Percentiles rank a stretch among this genome's conserved stretches.
phyloP scores from a whole-genome alignment of 2,888 invertebrate species.

The Cryptosula pallasiana region DNA sequence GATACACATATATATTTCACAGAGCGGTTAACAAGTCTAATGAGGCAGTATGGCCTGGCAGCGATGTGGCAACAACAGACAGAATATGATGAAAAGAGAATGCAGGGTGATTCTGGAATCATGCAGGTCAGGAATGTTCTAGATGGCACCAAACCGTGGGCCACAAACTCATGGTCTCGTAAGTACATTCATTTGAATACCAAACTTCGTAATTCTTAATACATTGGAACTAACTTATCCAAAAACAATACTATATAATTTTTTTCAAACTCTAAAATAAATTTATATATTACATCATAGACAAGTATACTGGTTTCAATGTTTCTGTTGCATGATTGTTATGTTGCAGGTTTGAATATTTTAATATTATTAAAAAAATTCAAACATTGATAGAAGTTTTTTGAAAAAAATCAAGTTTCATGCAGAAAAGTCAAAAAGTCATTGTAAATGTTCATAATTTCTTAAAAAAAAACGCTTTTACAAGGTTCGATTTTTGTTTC shows the following conservation, averaged over 20 bases:
- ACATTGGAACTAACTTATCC: too few relatives aligned
- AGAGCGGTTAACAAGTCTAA: not conserved
- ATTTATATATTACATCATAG: not conserved
- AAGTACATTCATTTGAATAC: too few relatives aligned
- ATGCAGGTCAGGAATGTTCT: slow-evolving; percentile 25
- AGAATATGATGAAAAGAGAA: slow-evolving; percentile 24
- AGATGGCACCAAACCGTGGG: not conserved
- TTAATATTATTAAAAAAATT: too few relatives aligned
- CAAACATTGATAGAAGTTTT: too few relatives aligned
- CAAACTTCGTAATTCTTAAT: too few relatives aligned
- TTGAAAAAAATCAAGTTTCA: too few relatives aligned
- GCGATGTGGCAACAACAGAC: slow-evolving; percentile 24
- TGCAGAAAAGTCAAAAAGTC: too few relatives aligned
- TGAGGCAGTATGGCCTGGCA: slow-evolving; percentile 11
- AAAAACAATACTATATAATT: too few relatives aligned
- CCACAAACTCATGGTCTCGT: slow-evolving; percentile 13
- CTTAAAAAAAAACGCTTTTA: too few relatives aligned
- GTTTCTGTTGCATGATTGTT: not conserved
- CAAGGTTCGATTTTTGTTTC: too few relatives aligned
- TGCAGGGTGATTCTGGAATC: slow-evolving; percentile 28
- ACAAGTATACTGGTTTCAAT: not conserved
- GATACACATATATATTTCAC: not conserved
- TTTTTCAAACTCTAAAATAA: not conserved
- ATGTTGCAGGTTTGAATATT: too few relatives aligned
- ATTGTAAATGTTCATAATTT: too few relatives aligned